Base-by-base conservation (phyloP, 2,888 invertebrate species). In the Drosophila sordidula region DNA sequence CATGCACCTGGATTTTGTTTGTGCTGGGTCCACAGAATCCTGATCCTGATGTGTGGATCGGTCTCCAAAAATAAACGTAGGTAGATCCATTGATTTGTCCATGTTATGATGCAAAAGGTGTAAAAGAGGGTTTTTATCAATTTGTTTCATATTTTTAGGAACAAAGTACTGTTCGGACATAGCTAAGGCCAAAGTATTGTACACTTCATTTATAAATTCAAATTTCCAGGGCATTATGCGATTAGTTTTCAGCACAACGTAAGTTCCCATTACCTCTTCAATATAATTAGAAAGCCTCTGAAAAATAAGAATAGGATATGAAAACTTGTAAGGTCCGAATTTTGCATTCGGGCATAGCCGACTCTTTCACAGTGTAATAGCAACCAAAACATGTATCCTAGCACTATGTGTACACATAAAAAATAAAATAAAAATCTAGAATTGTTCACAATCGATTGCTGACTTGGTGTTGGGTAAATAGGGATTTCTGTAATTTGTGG, bases 201-300 rank as follows among this genome's bases (percentile, higher is more conserved):
- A 92, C 3, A 92, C 89, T 50, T 92, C 92, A 55, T 91, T 91
- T 0, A 91, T 80, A 38, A 91, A 92, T 57, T 91, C 90, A 47
- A 91, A 91, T 63, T 91, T 92, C 89, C 92, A 90, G 18, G 91
- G 91, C 90, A 91, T 90, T 2, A 92, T 83, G 3, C 92, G 90
- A 39, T 79, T 63, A 0, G 91, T 91, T 70, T 92, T 92, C 0
- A 85, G 56, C 1, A 90, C 88, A 5, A 90, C 84, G 63, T 91
- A 91, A 26, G 90, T 87, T 0, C 91, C 90, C 90, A 92, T 90
- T 0, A 90, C 66, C 44, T 86, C 73, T 69, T 92, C 92, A 0
- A 92, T 80, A 42, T 82, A 91, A 16, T 77, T 69, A 1, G 78
- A 36, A 2, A 73, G 64, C 1, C 16, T 32, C 58, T 71, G 6